These are phyloP conservation scores for Cygnus atratus DNA, from an alignment of 2,113 vertebrate species.

Conservation along the genomic window DNA sequence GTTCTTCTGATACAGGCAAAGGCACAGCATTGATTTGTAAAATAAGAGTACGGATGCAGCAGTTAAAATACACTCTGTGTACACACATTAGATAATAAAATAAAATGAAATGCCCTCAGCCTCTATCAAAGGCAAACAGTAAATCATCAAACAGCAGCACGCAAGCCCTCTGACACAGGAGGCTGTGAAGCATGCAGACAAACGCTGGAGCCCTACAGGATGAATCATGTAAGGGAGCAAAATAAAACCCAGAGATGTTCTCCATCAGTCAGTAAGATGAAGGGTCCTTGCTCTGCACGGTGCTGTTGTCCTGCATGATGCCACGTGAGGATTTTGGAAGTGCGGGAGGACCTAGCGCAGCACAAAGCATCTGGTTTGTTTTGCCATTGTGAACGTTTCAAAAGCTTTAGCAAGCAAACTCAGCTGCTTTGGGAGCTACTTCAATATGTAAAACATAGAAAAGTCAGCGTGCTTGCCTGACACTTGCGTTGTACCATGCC, in stretches of 20 bases:
- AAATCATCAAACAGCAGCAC: not conserved
- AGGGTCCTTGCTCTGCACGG: rapidly evolving
- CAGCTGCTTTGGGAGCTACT: not conserved
- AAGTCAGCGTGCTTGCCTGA: not conserved
- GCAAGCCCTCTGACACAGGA: not conserved
- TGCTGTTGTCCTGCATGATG: not conserved
- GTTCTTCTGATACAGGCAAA: conserved; percentile 9
- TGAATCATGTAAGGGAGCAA: not conserved
- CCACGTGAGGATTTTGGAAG: not conserved
- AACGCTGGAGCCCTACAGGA: not conserved
- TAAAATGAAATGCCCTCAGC: conserved; percentile 9
- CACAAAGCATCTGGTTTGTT: not conserved
- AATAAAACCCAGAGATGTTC: not conserved
- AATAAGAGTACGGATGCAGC: conserved; percentile 9
- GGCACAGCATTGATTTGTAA: conserved; percentile 38
- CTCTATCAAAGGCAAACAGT: conserved; percentile 32
- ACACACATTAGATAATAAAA: conserved; percentile 28
- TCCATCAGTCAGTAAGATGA: not conserved
- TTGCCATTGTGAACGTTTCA: not conserved
- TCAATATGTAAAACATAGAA: not conserved
- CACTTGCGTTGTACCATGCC: not conserved
- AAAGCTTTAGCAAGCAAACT: not conserved
- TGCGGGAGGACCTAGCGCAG: not conserved
- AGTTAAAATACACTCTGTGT: conserved; percentile 11
- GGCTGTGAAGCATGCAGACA: not conserved